Evolutionary conservation across 2,113 vertebrate species (phyloP).

Genomic region (Sebastes schlegelii): DNA sequence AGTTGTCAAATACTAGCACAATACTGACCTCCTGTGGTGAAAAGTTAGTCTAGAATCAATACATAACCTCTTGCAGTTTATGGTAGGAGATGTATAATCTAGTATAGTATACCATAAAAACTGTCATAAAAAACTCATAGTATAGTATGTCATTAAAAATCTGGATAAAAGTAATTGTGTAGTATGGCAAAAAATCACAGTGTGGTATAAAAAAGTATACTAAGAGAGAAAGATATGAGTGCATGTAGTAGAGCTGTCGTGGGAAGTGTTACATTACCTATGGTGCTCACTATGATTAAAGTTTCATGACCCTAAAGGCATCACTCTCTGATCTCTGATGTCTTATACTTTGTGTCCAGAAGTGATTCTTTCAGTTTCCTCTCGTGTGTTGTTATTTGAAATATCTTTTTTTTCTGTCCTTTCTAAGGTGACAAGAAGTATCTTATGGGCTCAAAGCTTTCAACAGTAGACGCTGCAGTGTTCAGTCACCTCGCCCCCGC

Average conservation of each 20-base stretch:
- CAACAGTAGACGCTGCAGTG: conserved; percentile 93
- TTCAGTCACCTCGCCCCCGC: conserved; percentile 97
- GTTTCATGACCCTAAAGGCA: not conserved
- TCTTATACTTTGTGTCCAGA: not conserved
- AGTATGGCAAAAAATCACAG: no score
- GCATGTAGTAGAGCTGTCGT: not conserved
- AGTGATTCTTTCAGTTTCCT: not conserved
- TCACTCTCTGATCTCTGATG: not conserved
- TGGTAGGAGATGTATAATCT: not conserved
- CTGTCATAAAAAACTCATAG: no score
- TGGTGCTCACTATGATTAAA: no score
- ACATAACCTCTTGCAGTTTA: not conserved
- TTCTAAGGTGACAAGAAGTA: conserved; percentile 94
- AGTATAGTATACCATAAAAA: no score
- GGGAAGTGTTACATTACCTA: not conserved
- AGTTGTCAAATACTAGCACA: not conserved
- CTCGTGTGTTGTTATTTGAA: not conserved
- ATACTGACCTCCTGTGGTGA: conserved; percentile 60
- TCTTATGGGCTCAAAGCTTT: conserved; percentile 93
- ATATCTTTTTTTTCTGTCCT: not conserved
- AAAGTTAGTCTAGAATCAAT: not conserved
- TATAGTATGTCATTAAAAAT: no score
- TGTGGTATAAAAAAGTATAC: no score
- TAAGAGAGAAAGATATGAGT: not conserved
- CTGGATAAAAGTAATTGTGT: no score